Conservation (phyloP, 2,888 invertebrate genomes). For the Epiperipatus broadwayi region DNA sequence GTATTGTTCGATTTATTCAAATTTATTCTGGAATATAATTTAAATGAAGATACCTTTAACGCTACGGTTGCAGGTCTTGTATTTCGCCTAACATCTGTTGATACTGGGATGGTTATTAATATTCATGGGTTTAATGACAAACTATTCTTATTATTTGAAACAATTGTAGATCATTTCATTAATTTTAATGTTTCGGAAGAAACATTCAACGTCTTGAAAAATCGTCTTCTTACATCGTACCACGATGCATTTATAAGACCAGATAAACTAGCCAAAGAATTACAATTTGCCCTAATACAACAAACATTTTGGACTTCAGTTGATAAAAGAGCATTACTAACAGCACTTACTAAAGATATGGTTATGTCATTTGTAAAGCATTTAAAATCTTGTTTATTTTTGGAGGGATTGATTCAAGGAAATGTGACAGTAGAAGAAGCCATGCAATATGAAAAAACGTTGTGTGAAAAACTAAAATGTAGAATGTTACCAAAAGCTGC, state of each 20-base stretch:
- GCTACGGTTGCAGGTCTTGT: constrained; percentile 47
- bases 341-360: constrained; percentile 29
- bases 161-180: constrained; percentile 45
- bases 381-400: constrained; percentile 42
- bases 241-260: constrained; percentile 54
- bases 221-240: constrained; percentile 42
- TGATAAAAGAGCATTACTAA: constrained; percentile 42
- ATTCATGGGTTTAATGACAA: constrained; percentile 52
- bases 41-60: constrained; percentile 48
- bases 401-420: constrained; percentile 58
- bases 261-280: constrained; percentile 46
- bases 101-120: constrained; percentile 47
- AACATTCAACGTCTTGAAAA: constrained; percentile 50
- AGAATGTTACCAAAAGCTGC: too few species aligned
- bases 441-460: too few species aligned
- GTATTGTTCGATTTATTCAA: constrained; percentile 40
- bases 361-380: constrained; percentile 40
- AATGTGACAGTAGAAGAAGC: constrained; percentile 47
- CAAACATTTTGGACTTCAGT: constrained; percentile 44
- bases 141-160: constrained; percentile 44
- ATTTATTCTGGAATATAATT: constrained; percentile 33
- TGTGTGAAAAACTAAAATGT: too few species aligned
- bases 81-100: constrained; percentile 39
- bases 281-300: constrained; percentile 45
- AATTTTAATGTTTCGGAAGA: constrained; percentile 35